Conservation (phyloP, 1,140 invertebrate genomes). For the Rhagoletis pomonella region DNA sequence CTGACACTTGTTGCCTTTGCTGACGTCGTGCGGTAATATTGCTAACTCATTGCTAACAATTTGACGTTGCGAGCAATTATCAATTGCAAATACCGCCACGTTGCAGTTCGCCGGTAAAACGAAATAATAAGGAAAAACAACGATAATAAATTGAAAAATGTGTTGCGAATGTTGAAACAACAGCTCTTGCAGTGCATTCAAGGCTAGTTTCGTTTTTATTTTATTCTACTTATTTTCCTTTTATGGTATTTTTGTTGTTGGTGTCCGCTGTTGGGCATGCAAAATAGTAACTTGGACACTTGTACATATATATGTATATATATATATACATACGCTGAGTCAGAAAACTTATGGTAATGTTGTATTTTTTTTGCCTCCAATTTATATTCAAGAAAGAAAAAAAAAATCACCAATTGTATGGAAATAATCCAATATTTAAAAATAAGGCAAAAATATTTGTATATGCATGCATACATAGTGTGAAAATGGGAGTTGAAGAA, state of each 20-base stretch:
- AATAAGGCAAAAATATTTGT: background rate
- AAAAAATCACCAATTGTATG: background rate
- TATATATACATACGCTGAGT: no score
- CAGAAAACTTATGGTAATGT: no score
- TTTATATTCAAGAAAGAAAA: no score
- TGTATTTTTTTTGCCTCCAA: no score
- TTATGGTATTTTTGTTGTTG: background rate
- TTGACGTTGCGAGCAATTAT: conserved; percentile 9
- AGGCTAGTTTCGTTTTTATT: background rate
- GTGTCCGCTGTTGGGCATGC: background rate
- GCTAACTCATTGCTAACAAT: conserved; percentile 3
- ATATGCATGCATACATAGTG: background rate
- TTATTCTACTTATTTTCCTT: background rate
- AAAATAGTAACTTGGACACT: background rate
- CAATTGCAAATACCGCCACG: conserved; percentile 40
- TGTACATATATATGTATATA: no score
- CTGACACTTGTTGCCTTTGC: conserved; percentile 28
- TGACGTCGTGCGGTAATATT: conserved; percentile 8
- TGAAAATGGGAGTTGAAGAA: conserved; percentile 15
- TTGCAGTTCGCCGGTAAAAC: background rate
- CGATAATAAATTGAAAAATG: conserved; percentile 17
- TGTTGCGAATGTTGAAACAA: background rate
- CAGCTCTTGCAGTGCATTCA: conserved; percentile 14
- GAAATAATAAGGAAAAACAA: background rate
- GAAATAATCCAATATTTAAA: background rate